A percentile compares a stretch with the other conserved stretches of the same genome.
Evolutionary conservation across 1,140 invertebrate species (phyloP).

Genomic region (Meteorus sp.): DNA sequence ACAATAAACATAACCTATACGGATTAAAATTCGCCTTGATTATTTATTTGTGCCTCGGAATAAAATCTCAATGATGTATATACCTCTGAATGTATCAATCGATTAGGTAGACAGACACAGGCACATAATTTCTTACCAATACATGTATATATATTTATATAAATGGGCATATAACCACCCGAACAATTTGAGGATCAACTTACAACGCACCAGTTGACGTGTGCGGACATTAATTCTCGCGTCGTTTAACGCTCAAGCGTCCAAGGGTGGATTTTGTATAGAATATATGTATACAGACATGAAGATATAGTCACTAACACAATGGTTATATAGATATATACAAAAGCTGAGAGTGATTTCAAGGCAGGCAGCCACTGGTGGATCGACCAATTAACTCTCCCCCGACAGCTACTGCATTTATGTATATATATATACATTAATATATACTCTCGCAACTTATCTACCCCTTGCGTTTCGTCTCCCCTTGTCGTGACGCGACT

Average conservation of each 20-base stretch:
- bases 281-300: neutral
- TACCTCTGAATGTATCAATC: too few species aligned
- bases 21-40: too few species aligned
- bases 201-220: neutral
- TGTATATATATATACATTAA: neutral
- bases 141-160: too few species aligned
- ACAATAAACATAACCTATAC: too few species aligned
- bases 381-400: slow-evolving; percentile 40
- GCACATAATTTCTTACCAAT: too few species aligned
- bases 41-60: too few species aligned
- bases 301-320: neutral
- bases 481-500: slow-evolving; percentile 26
- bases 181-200: neutral
- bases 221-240: neutral
- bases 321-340: neutral
- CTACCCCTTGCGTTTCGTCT: neutral
- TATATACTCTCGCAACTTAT: slow-evolving; percentile 7
- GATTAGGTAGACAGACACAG: too few species aligned
- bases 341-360: neutral
- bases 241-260: slow-evolving; percentile 1
- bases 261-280: slow-evolving; percentile 5
- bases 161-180: too few species aligned
- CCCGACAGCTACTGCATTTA: neutral
- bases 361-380: slow-evolving; percentile 12
- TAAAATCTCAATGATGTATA: too few species aligned